Conservation (phyloP, 2,888 invertebrate genomes). For the Hesperia comma region DNA sequence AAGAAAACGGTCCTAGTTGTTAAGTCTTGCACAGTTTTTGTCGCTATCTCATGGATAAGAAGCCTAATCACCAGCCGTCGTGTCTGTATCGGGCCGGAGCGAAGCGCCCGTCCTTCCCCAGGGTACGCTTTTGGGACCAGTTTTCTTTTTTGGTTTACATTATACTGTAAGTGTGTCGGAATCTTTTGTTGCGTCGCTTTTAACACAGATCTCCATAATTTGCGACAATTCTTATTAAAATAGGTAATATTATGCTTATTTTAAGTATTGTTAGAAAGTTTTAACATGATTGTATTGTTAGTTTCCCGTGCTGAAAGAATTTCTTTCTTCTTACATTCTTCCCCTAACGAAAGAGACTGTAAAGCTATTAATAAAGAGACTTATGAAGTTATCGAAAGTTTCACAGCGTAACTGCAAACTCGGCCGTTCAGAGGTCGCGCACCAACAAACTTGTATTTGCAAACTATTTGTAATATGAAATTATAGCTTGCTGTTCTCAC, state of each 20-base stretch:
- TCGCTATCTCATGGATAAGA: slow-evolving; percentile 83
- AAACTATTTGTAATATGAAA: slow-evolving; percentile 79
- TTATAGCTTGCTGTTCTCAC: slow-evolving; percentile 63
- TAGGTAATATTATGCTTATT: slow-evolving; percentile 37
- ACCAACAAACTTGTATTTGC: slow-evolving; percentile 75
- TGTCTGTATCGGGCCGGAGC: slow-evolving; percentile 80
- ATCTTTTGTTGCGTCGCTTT: slow-evolving; percentile 78
- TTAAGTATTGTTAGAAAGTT: background rate
- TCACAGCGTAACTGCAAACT: slow-evolving; percentile 64
- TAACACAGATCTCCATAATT: slow-evolving; percentile 73
- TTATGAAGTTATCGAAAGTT: slow-evolving; percentile 79
- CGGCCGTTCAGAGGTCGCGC: slow-evolving; percentile 69
- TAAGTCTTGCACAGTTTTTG: slow-evolving; percentile 84
- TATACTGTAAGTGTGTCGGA: slow-evolving; percentile 82
- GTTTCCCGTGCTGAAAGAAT: slow-evolving; percentile 28
- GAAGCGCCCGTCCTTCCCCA: slow-evolving; percentile 76
- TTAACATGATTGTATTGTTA: slow-evolving; percentile 3
- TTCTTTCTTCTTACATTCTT: slow-evolving; percentile 31
- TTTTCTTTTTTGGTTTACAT: slow-evolving; percentile 83
- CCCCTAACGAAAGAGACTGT: slow-evolving; percentile 58
- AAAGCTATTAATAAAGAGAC: slow-evolving; percentile 78
- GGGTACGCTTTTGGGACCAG: slow-evolving; percentile 82
- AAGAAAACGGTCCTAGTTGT: slow-evolving; percentile 84
- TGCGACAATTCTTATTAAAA: slow-evolving; percentile 27
- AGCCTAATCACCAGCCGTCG: slow-evolving; percentile 84